Base-by-base conservation (phyloP, 1,140 invertebrate species). In the Ericerus pela region DNA sequence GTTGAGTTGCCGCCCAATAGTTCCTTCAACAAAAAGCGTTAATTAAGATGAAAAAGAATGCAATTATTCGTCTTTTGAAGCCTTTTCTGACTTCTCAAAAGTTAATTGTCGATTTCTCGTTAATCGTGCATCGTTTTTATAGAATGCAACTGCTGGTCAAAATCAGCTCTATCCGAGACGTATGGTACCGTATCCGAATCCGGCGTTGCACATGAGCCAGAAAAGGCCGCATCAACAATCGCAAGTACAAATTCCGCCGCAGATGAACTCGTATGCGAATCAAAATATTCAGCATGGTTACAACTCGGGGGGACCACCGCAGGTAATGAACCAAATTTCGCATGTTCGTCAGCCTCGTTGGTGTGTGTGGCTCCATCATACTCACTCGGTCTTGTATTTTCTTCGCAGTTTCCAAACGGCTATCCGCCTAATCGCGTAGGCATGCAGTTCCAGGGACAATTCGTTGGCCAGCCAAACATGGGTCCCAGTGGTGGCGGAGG, bases 181-280 rank as follows among this genome's bases (percentile, higher is more conserved):
- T 63, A 73, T 86, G 68, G 74, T 83, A 20, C 85, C 86, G 0
- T 90, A 88, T 70, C 84, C 85, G 1, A 78, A 77, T 52, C 82
- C 84, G 6, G 77, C 79, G 24, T 84, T 87, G 79, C 81, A 88
- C 64, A 85, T 86, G 77, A 75, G 77, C 28, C 84, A 88, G 63
- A 86, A 89, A 65, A 75, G 84, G 58, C 72, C 71, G 47, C 67
- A 69, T 55, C 69, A 22, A 16, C 8, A 65, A 62, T 24, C 4
- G 33, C 57, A 72, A 68, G 58, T 74, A 72, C 64, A 65, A 61
- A 64, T 74, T 74, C 66, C 60, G 71, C 63, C 70, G 63, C 62
- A 62, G 20, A 31, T 38, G 51, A 52, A 53, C 53, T 58, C 52
- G 10, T 66, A 64, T 51, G 56, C 59, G 38, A 66, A 64, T 16